Evolutionary conservation across 2,113 vertebrate species (phyloP), one percentile per base, ranked within the genome.

Genomic region (Casuarius casuarius): DNA sequence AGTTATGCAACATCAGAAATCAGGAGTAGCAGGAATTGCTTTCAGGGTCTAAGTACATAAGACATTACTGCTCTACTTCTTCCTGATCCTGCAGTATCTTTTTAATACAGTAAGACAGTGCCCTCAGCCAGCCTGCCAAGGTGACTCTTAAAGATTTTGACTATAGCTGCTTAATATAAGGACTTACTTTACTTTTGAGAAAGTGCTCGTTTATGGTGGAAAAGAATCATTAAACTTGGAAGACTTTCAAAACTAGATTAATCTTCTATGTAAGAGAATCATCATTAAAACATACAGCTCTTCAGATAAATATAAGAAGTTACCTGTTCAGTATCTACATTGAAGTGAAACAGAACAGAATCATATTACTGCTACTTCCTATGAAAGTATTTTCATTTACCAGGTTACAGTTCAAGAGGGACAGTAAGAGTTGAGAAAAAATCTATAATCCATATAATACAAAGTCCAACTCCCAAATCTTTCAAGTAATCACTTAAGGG

Each of bases 401-500:
- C 4, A 44, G 17, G 18, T 14, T 79, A 31, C n/a, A 77, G 22
- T 62, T 73, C 29, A 35, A 59, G 40, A 10, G 58, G 15, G 31
- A 71, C 51, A 67, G 31, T 76, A 75, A 62, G 5, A 52, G 38
- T 2, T 2, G 13, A 65, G 65, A 16, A 42, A 42, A 63, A 84
- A 40, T 5, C 7, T 16, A 25, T 12, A 18, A 22, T 7, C 16
- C 18, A 5, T 12, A 5, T 3, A n/a, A 42, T 18, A 52, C 29
- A 51, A 31, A 20, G 0, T 18, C 26, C 33, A 72, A 40, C 62
- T 42, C 54, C 25, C 28, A 59, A 35, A 58, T 46, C 54, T 25
- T 86, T 58, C 63, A 75, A 20, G 28, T 0, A 0, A 58, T 35
- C 48, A 8, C 38, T 54, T 51, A n/a, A 0, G 0, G 29, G 35